phyloP scores from a whole-genome alignment of 2,888 invertebrate species.

The Lithophane socia region DNA sequence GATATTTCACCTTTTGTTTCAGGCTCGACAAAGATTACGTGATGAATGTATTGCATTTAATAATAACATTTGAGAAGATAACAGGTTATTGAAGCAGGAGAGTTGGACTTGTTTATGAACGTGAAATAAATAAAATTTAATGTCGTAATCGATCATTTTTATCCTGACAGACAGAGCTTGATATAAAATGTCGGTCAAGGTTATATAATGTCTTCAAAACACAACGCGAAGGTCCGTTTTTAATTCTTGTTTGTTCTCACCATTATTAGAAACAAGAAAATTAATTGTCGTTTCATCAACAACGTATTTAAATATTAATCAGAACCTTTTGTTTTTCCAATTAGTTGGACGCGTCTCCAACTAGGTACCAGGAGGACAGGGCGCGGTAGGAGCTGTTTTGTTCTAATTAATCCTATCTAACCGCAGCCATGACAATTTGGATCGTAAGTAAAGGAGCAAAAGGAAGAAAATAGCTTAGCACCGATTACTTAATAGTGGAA shows the following conservation, averaged over 20 bases:
- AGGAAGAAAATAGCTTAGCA: slow-evolving; percentile 65
- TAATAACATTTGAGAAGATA: slow-evolving; percentile 13
- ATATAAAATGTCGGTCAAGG: slow-evolving; percentile 18
- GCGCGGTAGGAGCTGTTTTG: slow-evolving; percentile 61
- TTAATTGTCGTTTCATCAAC: slow-evolving; percentile 11
- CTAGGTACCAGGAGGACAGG: slow-evolving; percentile 56
- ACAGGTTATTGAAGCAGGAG: background rate
- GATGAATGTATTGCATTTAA: slow-evolving; percentile 10
- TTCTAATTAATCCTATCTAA: slow-evolving; percentile 65
- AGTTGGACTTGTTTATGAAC: slow-evolving; percentile 3
- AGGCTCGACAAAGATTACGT: background rate
- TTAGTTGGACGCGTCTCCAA: slow-evolving; percentile 49
- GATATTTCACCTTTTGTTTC: slow-evolving; percentile 32
- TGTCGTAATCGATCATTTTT: slow-evolving; percentile 28
- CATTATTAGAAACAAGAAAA: background rate
- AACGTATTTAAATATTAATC: slow-evolving; percentile 36
- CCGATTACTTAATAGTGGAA: slow-evolving; percentile 62
- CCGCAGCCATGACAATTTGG: slow-evolving; percentile 54
- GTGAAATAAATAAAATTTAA: slow-evolving; percentile 22
- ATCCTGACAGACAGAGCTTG: slow-evolving; percentile 12
- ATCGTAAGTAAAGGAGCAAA: slow-evolving; percentile 54
- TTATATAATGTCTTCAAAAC: background rate
- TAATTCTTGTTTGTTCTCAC: slow-evolving; percentile 2
- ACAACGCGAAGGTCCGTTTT: background rate
- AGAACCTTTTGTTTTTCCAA: slow-evolving; percentile 52